phyloP scores from a whole-genome alignment of 2,797 vertebrate genomes.

The Parauchenoglanis ngamensis region DNA sequence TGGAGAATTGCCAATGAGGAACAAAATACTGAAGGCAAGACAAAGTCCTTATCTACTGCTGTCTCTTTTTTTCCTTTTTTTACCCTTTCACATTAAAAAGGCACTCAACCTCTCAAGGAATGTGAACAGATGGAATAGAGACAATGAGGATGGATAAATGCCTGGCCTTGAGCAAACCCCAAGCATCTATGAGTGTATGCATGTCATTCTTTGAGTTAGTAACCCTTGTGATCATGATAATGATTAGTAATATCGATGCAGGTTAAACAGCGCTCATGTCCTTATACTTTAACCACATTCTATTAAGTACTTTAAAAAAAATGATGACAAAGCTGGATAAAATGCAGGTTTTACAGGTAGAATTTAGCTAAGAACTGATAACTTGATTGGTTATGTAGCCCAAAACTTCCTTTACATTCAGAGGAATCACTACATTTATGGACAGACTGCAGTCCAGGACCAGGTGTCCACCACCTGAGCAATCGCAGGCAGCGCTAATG shows the following conservation, averaged over 20 bases:
- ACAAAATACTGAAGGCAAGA: conserved; percentile 9
- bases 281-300: neutral
- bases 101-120: conserved; percentile 51
- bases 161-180: conserved; percentile 4
- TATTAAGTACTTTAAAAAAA: neutral
- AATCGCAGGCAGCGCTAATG: conserved; percentile 22
- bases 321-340: conserved; percentile 16
- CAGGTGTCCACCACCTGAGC: conserved; percentile 48
- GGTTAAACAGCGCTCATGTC: neutral
- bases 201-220: neutral
- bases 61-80: neutral
- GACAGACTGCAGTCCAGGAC: conserved; percentile 32
- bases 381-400: neutral
- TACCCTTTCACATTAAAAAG: conserved; percentile 41
- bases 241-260: neutral
- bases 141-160: conserved; percentile 15
- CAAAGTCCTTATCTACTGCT: conserved; percentile 2
- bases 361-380: neutral
- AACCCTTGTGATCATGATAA: neutral
- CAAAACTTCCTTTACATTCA: conserved; percentile 50
- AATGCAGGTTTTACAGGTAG: neutral
- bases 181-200: conserved; percentile 3
- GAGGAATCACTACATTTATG: conserved; percentile 40
- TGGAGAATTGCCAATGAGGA: neutral
- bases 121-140: conserved; percentile 46